Conservation (phyloP, 1,140 invertebrate genomes). For the Dolichoris vasculosae region DNA sequence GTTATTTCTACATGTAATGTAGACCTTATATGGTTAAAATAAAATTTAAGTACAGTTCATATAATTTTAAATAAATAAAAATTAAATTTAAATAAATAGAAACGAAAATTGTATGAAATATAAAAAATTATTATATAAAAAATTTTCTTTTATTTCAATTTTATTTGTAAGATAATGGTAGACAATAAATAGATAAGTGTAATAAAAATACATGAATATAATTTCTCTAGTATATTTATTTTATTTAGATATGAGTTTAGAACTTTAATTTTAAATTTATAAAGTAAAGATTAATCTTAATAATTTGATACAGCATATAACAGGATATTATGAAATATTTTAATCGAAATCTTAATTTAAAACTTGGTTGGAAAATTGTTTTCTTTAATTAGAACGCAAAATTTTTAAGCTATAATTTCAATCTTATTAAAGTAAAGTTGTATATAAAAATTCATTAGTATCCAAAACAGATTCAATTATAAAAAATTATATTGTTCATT, state of each 20-base stretch:
- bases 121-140: not conserved
- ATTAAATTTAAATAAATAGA: slow-evolving; percentile 15
- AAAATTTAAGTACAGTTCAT: slow-evolving; percentile 23
- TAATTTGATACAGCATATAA: not conserved
- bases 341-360: not conserved
- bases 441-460: not conserved
- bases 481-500: not conserved
- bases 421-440: not conserved
- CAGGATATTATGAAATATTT: not conserved
- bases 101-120: not conserved
- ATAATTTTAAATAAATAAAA: slow-evolving; percentile 1
- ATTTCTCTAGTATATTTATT: not conserved
- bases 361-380: not conserved
- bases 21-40: not conserved
- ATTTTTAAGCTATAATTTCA: not conserved
- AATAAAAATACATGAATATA: not conserved
- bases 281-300: not conserved
- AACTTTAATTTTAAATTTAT: not conserved
- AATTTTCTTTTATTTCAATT: slow-evolving; percentile 11
- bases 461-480: not conserved
- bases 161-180: not conserved
- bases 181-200: not conserved
- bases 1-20: not conserved
- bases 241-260: not conserved
- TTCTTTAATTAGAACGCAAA: not conserved